Conservation (phyloP, 2,797 vertebrate genomes). For the Diglossa cyanea region DNA sequence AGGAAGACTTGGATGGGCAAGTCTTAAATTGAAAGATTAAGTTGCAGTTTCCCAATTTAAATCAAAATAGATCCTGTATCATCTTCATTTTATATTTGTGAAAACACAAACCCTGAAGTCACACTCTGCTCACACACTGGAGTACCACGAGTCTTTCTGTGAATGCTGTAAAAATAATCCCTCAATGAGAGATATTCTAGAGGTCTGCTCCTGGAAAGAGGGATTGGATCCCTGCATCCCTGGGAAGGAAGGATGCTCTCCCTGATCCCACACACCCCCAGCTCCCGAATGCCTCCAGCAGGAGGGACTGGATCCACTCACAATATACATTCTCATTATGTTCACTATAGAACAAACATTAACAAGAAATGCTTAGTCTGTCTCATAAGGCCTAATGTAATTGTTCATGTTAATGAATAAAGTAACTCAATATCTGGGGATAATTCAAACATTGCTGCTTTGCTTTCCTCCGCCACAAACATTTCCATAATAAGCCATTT, state of each 20-base stretch:
- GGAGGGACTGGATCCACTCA: neutral
- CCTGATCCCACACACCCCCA: accelerated
- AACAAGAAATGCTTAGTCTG: neutral
- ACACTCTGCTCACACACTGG: neutral
- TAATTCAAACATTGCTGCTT: constrained; percentile 31
- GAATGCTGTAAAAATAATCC: neutral
- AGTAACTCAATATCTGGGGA: constrained; percentile 15
- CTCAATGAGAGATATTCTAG: neutral
- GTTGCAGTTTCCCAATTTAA: constrained; percentile 38
- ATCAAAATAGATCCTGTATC: constrained; percentile 22
- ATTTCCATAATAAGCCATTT: constrained; percentile 65
- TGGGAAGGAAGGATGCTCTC: neutral
- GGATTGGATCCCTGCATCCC: too few relatives aligned
- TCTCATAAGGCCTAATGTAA: neutral
- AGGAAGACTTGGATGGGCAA: neutral
- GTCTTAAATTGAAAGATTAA: constrained; percentile 20
- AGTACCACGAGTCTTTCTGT: neutral
- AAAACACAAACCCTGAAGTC: neutral
- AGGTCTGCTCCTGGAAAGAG: neutral
- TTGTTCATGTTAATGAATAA: constrained; percentile 63
- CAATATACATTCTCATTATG: neutral
- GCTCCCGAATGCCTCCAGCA: neutral
- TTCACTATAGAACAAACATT: neutral
- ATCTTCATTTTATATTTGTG: constrained; percentile 17
- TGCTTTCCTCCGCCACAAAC: constrained; percentile 27